Conservation (phyloP, 2,888 invertebrate species). For the Charanyca ferruginea region DNA sequence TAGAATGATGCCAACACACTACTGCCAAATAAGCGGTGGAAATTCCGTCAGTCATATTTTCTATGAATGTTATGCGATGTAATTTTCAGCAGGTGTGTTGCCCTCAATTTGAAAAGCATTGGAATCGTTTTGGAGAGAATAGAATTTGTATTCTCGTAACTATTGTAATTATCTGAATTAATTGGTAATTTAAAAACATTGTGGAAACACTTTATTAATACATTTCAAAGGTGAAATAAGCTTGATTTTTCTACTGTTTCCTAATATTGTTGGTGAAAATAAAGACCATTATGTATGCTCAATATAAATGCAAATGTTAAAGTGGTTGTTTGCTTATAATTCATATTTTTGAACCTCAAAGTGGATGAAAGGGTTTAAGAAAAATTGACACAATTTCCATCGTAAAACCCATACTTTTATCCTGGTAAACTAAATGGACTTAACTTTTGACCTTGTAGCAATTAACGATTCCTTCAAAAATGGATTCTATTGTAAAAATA, state of each 20-base stretch:
- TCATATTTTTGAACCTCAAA: conserved; percentile 17
- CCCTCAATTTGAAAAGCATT: too few species aligned
- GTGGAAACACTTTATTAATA: not conserved
- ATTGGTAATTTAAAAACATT: not conserved
- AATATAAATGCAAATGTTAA: conserved; percentile 32
- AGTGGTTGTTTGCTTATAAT: conserved; percentile 20
- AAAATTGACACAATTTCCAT: conserved; percentile 14
- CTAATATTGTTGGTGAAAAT: not conserved
- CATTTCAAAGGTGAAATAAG: not conserved
- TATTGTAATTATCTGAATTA: not conserved
- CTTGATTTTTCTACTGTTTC: not conserved
- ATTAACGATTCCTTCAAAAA: too few species aligned
- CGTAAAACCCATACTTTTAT: not conserved
- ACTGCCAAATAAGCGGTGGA: too few species aligned
- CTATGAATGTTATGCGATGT: too few species aligned
- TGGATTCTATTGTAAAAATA: too few species aligned
- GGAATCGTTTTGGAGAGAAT: not conserved
- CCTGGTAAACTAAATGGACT: conserved; percentile 1
- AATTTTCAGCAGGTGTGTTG: too few species aligned
- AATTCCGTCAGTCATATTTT: too few species aligned
- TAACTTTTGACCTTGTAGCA: not conserved
- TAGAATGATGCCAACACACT: not conserved
- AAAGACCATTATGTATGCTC: not conserved
- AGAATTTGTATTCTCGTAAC: not conserved
- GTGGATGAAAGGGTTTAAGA: conserved; percentile 17